phyloP scores from a whole-genome alignment of 2,113 vertebrate genomes.

The Tapirus terrestris region DNA sequence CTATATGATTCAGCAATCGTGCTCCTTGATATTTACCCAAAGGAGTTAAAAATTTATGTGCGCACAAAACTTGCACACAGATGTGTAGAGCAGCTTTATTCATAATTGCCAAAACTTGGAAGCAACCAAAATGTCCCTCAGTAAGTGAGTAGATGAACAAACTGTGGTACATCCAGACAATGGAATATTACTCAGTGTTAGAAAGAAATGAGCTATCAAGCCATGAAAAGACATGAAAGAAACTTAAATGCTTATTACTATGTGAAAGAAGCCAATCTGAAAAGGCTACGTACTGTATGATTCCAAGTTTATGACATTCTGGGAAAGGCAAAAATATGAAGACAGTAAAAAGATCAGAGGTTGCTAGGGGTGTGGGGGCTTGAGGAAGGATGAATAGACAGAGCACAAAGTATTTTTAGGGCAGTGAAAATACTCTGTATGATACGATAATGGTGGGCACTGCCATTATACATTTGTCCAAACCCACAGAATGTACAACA shows the following conservation, averaged over 20 bases:
- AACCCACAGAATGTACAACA: background rate
- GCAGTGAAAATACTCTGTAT: background rate
- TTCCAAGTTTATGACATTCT: background rate
- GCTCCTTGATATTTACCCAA: background rate
- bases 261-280: background rate
- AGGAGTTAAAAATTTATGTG: background rate
- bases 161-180: too few species aligned
- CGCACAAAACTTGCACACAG: background rate
- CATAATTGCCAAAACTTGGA: background rate
- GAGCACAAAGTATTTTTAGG: background rate
- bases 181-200: too few species aligned
- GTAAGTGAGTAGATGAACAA: background rate
- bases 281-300: background rate
- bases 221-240: background rate
- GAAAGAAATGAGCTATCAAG: too few species aligned
- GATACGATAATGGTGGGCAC: background rate
- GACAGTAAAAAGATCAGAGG: background rate
- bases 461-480: background rate
- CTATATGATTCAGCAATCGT: background rate
- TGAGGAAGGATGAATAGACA: background rate
- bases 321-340: background rate
- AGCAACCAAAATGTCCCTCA: background rate
- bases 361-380: background rate
- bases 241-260: background rate
- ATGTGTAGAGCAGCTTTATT: background rate